Percentiles rank a stretch among this genome's conserved stretches.
phyloP scores from a whole-genome alignment of 1,140 invertebrate genomes.

The Drosophila baimaii region DNA sequence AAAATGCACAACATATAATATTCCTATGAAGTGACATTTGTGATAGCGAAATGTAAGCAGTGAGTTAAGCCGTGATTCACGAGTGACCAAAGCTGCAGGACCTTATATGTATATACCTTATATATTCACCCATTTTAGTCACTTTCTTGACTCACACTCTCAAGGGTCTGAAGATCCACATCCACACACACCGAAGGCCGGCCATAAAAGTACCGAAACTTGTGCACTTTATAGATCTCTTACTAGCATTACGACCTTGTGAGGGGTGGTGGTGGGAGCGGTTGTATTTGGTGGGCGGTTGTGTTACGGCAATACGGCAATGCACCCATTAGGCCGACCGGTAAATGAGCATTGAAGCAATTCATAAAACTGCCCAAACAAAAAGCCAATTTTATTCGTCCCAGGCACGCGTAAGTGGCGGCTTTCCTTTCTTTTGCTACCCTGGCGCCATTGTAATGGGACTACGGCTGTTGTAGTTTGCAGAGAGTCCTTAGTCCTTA shows the following conservation, averaged over 20 bases:
- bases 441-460: conserved; percentile 70
- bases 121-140: neutral
- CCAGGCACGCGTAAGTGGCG: conserved; percentile 64
- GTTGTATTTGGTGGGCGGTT: conserved; percentile 29
- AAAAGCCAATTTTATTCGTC: conserved; percentile 69
- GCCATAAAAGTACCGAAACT: conserved; percentile 42
- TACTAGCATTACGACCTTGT: conserved; percentile 32
- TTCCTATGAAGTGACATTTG: too few relatives aligned
- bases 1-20: too few relatives aligned
- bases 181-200: neutral
- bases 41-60: too few relatives aligned
- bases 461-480: neutral
- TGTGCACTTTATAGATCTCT: conserved; percentile 67
- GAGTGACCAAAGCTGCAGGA: neutral
- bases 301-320: conserved; percentile 46
- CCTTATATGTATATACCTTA: neutral
- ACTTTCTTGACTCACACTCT: neutral
- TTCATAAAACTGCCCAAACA: conserved; percentile 77
- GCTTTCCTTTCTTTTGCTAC: conserved; percentile 37
- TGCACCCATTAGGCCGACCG: conserved; percentile 77
- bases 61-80: neutral
- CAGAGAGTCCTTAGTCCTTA: conserved; percentile 9
- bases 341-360: conserved; percentile 82
- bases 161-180: neutral
- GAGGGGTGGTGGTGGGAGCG: conserved; percentile 10